Percentiles rank a stretch among this genome's conserved stretches.
Conservation (phyloP, 2,113 vertebrate genomes). For the Odontophorus gujanensis region DNA sequence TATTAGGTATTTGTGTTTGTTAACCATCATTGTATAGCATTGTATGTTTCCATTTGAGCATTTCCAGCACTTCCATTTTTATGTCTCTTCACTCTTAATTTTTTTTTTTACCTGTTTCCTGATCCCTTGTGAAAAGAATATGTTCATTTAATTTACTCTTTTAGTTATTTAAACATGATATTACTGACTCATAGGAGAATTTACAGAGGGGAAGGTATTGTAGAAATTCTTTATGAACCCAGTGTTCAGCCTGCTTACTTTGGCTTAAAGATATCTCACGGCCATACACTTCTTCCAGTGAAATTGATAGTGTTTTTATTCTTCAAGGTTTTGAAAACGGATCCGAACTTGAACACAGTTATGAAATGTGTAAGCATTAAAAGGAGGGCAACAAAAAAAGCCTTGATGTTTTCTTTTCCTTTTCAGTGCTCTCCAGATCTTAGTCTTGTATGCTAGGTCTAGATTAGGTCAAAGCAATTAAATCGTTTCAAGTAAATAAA, state of each 20-base stretch:
- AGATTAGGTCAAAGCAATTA: slow-evolving; percentile 54
- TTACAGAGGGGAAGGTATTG: neutral
- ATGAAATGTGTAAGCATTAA: neutral
- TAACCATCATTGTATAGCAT: neutral
- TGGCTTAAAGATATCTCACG: neutral
- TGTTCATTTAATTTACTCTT: neutral
- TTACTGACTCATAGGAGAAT: neutral
- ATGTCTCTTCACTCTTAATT: neutral
- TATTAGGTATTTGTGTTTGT: neutral
- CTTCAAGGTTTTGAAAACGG: neutral
- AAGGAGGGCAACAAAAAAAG: neutral
- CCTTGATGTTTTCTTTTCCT: neutral
- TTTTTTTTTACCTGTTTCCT: neutral
- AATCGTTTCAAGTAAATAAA: slow-evolving; percentile 47
- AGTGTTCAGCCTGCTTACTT: neutral
- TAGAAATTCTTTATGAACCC: neutral
- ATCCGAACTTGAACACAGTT: neutral
- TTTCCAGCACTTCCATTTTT: neutral
- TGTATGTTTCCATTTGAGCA: neutral
- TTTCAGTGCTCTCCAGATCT: neutral
- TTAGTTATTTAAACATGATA: neutral
- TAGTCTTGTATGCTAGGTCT: neutral
- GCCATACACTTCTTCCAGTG: neutral
- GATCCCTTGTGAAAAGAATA: neutral
- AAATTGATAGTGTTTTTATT: neutral